Percentiles rank a stretch among this genome's conserved stretches.
phyloP scores from a whole-genome alignment of 2,113 vertebrate species.

The Cryptoleucopteryx plumbea region DNA sequence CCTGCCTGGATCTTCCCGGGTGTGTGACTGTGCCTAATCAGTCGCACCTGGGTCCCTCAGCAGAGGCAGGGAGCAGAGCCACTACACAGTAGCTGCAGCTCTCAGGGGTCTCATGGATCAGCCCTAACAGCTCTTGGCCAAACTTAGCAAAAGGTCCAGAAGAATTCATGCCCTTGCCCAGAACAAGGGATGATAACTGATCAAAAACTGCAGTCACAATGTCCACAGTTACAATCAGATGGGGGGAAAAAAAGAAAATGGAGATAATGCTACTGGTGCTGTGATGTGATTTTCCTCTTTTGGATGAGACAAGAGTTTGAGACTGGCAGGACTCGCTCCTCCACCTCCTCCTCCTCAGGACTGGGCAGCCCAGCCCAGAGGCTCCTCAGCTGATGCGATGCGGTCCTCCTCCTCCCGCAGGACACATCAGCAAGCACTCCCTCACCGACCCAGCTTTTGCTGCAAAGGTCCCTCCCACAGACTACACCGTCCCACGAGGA shows the following conservation, averaged over 20 bases:
- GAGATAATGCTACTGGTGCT: not conserved
- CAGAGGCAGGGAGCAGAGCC: not conserved
- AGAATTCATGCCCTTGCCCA: not conserved
- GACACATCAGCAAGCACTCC: not conserved
- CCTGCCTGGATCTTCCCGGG: not conserved
- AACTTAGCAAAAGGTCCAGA: not conserved
- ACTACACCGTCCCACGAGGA: not conserved
- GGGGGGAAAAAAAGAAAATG: not conserved
- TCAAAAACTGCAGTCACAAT: not conserved
- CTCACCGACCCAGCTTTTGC: not conserved
- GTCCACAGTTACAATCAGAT: not conserved
- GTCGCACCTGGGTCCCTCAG: not conserved
- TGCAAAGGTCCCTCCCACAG: not conserved
- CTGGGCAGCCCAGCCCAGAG: not conserved
- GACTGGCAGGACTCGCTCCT: not conserved
- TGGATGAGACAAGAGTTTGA: not conserved
- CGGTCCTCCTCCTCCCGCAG: not conserved
- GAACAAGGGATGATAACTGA: not conserved
- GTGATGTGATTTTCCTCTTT: not conserved
- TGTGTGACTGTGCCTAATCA: rapidly evolving
- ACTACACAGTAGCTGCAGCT: not conserved
- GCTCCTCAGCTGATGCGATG: not conserved
- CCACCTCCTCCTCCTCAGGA: not conserved
- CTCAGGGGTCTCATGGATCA: not conserved
- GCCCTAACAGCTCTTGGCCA: not conserved